Conservation (phyloP, 1,140 invertebrate genomes). For the Temnothorax longispinosus region DNA sequence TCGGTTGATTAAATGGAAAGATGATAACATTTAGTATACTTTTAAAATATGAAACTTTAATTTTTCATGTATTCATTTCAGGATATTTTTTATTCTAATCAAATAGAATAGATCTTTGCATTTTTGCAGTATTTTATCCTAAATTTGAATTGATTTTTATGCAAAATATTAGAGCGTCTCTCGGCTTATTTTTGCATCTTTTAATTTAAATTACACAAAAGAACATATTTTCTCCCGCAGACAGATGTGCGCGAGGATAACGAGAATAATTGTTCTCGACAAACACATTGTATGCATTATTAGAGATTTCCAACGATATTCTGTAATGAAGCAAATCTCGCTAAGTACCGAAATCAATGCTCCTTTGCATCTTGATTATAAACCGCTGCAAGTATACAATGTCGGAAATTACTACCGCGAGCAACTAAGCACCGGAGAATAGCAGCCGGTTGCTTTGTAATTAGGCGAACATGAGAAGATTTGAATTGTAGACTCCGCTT, state of each 20-base stretch:
- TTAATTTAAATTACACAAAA: background rate
- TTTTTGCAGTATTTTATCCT: background rate
- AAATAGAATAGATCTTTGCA: background rate
- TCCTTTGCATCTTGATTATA: constrained; percentile 53
- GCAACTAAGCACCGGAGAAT: constrained; percentile 54
- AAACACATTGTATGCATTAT: background rate
- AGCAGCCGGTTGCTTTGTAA: constrained; percentile 52
- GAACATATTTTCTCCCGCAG: background rate
- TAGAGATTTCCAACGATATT: background rate
- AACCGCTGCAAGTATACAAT: constrained; percentile 50
- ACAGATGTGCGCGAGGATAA: too few relatives aligned
- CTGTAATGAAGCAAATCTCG: constrained; percentile 23
- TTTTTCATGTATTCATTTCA: background rate
- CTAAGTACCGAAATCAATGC: constrained; percentile 48
- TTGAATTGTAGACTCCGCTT: constrained; percentile 52
- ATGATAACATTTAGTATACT: background rate
- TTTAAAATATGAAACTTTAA: background rate
- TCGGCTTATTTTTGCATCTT: background rate
- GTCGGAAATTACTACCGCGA: constrained; percentile 55
- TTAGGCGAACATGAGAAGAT: constrained; percentile 59
- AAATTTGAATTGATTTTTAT: background rate
- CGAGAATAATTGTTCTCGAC: background rate
- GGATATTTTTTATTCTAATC: background rate
- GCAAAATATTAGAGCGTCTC: background rate
- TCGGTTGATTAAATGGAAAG: background rate